phyloP scores from a whole-genome alignment of 64 coral and sea anemone genomes.

The Dendrophyllia cribrosa region DNA sequence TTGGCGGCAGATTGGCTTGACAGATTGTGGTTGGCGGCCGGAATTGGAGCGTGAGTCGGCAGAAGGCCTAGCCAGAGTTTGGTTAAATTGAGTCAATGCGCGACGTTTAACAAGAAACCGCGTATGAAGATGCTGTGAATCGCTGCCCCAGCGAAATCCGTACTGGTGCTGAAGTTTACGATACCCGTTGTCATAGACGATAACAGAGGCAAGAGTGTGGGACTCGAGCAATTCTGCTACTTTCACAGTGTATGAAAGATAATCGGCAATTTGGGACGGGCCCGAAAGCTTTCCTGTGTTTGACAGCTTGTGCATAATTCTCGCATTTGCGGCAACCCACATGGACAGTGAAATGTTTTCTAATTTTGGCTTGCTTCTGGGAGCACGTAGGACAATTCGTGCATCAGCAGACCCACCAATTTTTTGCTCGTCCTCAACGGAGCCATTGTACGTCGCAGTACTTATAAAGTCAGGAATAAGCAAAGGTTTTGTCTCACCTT shows the following conservation, averaged over 20 bases:
- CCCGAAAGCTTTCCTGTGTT: constrained; percentile 22
- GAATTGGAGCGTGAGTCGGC: not conserved
- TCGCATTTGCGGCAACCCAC: constrained; percentile 19
- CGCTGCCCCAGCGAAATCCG: constrained; percentile 2
- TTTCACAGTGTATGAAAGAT: constrained; percentile 32
- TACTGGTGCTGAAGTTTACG: not conserved
- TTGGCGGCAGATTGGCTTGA: not conserved
- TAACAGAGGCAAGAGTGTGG: not conserved
- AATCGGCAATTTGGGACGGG: not conserved
- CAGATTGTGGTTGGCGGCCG: not conserved
- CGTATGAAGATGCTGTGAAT: not conserved
- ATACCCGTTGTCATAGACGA: not conserved
- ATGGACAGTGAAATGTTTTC: constrained; percentile 17
- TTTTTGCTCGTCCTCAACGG: constrained; percentile 33
- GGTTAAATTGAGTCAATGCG: not conserved
- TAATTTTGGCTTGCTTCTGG: constrained; percentile 35
- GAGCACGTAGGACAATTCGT: constrained; percentile 4
- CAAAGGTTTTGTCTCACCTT: constrained; percentile 24
- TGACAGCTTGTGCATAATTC: constrained; percentile 22
- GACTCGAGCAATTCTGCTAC: not conserved
- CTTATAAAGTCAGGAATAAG: constrained; percentile 38
- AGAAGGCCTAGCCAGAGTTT: not conserved
- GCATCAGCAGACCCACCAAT: constrained; percentile 4
- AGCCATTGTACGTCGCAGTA: not conserved
- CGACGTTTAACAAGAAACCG: not conserved